Percentiles rank a stretch among this genome's conserved stretches.
Conservation (phyloP, 2,888 invertebrate species). For the Leptarthrus brevirostris region DNA sequence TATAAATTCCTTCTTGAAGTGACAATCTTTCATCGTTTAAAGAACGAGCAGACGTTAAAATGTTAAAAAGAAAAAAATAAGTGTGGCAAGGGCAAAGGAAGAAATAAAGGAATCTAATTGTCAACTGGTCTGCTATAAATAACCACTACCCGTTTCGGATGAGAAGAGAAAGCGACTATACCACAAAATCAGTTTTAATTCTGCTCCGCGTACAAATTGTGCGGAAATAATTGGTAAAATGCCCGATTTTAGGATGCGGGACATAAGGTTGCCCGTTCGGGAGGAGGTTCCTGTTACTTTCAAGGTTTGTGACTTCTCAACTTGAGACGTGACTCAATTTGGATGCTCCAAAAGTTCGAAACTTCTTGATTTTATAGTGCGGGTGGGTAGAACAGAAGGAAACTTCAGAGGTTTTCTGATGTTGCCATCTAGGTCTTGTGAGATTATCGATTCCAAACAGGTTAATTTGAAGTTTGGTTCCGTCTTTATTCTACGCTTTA, state of each 20-base stretch:
- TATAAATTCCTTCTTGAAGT: too few species aligned
- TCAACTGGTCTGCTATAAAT: conserved; percentile 51
- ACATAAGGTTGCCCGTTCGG: conserved; percentile 1
- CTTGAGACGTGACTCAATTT: conserved; percentile 53
- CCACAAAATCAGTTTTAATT: conserved; percentile 47
- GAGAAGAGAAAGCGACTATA: not conserved
- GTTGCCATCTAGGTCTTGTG: not conserved
- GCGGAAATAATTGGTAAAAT: conserved; percentile 54
- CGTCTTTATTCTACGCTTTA: not conserved
- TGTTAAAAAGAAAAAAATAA: not conserved
- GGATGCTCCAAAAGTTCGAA: conserved; percentile 45
- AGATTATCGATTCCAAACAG: conserved; percentile 36
- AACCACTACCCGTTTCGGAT: conserved; percentile 13
- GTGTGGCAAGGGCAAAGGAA: not conserved
- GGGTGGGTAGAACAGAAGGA: not conserved
- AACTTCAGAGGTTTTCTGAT: not conserved
- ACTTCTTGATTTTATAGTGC: conserved; percentile 46
- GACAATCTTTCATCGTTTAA: too few species aligned
- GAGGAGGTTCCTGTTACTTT: conserved; percentile 24
- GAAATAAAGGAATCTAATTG: conserved; percentile 30
- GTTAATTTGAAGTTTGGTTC: not conserved
- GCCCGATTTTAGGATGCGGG: conserved; percentile 35
- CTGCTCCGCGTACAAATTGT: conserved; percentile 53
- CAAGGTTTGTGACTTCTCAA: conserved; percentile 51
- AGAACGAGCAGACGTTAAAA: too few species aligned